These are phyloP conservation scores for Micropterix aruncella DNA, from an alignment of 2,888 invertebrate genomes.

Conservation along the genomic window DNA sequence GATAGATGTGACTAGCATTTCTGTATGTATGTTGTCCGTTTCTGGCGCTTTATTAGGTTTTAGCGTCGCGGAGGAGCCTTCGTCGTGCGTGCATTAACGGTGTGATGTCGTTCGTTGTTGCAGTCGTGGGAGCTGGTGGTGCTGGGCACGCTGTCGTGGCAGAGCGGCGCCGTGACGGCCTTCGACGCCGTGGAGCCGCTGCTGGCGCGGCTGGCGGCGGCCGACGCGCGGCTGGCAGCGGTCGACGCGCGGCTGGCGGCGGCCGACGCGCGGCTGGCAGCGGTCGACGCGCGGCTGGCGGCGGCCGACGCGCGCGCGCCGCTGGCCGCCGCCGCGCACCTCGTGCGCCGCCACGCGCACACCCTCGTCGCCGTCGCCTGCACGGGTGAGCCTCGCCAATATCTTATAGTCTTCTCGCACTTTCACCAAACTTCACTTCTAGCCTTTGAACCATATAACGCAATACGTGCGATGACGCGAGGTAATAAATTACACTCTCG, in stretches of 20 bases:
- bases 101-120: constrained; percentile 18
- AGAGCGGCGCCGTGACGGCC: constrained; percentile 62
- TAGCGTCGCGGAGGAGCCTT: too few relatives aligned
- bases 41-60: background rate
- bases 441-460: too few relatives aligned
- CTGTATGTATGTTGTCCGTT: too few relatives aligned
- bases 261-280: constrained; percentile 41
- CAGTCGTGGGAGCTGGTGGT: constrained; percentile 74
- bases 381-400: too few relatives aligned
- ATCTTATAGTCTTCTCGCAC: too few relatives aligned
- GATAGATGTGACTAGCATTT: too few relatives aligned
- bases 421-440: too few relatives aligned
- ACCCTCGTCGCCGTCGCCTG: constrained; percentile 66
- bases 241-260: constrained; percentile 50
- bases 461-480: too few relatives aligned
- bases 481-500: too few relatives aligned
- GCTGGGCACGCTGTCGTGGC: constrained; percentile 65
- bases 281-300: constrained; percentile 55
- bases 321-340: constrained; percentile 43
- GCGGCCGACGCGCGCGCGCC: constrained; percentile 48
- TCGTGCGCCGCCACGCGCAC: constrained; percentile 58
- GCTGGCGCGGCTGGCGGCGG: constrained; percentile 48
- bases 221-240: constrained; percentile 42
- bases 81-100: too few relatives aligned
- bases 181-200: constrained; percentile 76